These are phyloP conservation scores for Chroicocephalus ridibundus DNA, from an alignment of 2,113 vertebrate genomes.

Conservation along the genomic window DNA sequence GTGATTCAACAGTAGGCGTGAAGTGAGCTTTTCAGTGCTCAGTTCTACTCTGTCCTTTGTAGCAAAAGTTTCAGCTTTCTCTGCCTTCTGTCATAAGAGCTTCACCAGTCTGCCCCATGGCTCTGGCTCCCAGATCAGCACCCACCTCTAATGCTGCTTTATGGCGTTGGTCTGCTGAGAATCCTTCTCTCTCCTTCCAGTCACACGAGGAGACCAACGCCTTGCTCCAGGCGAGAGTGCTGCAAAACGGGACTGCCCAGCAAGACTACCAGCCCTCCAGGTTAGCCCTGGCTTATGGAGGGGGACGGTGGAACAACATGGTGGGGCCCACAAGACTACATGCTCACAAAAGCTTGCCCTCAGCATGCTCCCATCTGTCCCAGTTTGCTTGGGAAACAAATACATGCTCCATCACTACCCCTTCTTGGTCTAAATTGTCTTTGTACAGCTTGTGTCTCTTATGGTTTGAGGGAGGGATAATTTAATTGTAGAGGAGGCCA, in stretches of 20 bases:
- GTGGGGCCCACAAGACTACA: too few relatives aligned
- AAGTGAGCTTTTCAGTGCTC: not conserved
- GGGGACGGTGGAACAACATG: not conserved
- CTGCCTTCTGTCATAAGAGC: not conserved
- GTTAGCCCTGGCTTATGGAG: slow-evolving; percentile 63
- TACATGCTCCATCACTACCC: not conserved
- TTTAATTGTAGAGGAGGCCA: not conserved
- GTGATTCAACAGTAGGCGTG: not conserved
- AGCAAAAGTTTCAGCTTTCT: not conserved
- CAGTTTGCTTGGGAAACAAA: not conserved
- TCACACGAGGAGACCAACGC: slow-evolving; percentile 72
- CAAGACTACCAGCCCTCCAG: slow-evolving; percentile 74
- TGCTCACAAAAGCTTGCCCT: not conserved
- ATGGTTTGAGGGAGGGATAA: not conserved
- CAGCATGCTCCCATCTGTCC: not conserved
- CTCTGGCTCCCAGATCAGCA: not conserved
- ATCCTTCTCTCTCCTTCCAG: slow-evolving; percentile 47
- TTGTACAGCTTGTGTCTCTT: not conserved
- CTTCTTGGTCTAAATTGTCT: not conserved
- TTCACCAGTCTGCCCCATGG: not conserved
- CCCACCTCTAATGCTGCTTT: not conserved
- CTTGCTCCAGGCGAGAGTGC: slow-evolving; percentile 73
- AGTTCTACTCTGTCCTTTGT: not conserved
- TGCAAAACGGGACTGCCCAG: slow-evolving; percentile 72
- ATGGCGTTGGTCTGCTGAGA: not conserved